Percentiles rank a stretch among this genome's conserved stretches.
Conservation (phyloP, 2,797 vertebrate species). For the Tauraco hartlaubi region DNA sequence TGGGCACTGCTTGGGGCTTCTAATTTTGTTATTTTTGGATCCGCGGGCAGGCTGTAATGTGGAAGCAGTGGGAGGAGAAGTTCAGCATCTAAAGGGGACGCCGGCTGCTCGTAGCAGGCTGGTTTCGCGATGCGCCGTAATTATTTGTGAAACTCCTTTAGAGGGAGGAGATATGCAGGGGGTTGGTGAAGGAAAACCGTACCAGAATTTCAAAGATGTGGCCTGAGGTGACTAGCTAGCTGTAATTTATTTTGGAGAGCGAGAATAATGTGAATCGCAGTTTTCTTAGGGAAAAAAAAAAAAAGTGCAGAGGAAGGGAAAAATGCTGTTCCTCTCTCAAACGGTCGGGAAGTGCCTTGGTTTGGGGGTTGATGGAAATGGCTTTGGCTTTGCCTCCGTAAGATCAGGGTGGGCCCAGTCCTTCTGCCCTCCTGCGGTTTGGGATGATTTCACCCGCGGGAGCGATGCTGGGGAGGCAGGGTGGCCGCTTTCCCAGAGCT, state of each 20-base stretch:
- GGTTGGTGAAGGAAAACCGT: background rate
- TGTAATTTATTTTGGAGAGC: background rate
- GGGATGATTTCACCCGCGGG: background rate
- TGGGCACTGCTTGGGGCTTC: background rate
- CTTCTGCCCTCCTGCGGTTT: background rate
- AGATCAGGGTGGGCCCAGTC: background rate
- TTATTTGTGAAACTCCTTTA: conserved; percentile 28
- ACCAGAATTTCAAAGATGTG: conserved; percentile 10
- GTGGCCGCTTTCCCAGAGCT: background rate
- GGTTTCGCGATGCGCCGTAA: background rate
- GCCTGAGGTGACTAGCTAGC: conserved; percentile 20
- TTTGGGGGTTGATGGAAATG: background rate
- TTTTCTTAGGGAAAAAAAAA: background rate
- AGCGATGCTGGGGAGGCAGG: background rate
- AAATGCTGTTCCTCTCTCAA: background rate
- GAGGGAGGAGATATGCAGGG: background rate
- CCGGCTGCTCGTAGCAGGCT: background rate
- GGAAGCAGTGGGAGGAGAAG: background rate
- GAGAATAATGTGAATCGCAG: background rate
- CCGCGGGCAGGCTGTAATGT: background rate
- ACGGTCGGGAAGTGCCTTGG: background rate
- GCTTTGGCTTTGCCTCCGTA: background rate
- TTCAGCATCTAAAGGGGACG: conserved; percentile 4
- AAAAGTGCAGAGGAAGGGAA: background rate
- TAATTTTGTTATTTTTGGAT: background rate